These are phyloP conservation scores for Mustelus asterias DNA, from an alignment of 2,113 vertebrate species.

Conservation along the genomic window DNA sequence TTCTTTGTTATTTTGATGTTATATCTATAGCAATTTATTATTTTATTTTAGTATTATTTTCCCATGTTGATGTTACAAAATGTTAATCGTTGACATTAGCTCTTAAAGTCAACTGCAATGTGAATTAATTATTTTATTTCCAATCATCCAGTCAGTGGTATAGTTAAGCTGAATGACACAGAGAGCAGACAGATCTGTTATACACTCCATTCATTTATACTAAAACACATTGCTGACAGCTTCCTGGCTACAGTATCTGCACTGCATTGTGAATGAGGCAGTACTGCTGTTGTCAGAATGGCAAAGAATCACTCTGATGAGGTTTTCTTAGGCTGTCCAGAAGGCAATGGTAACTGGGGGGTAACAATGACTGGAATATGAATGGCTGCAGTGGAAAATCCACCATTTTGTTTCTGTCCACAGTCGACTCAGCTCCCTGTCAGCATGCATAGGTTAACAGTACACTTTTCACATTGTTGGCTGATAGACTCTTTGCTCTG, in stretches of 20 bases:
- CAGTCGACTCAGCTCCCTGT: background rate
- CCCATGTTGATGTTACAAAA: background rate
- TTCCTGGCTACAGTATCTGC: background rate
- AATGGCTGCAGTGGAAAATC: background rate
- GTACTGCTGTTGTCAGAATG: background rate
- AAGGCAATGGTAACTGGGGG: background rate
- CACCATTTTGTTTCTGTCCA: background rate
- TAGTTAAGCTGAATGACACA: background rate
- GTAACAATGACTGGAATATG: background rate
- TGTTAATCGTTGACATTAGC: background rate
- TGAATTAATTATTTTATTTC: background rate
- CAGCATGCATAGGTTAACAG: background rate
- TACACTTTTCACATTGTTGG: background rate
- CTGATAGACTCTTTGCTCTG: background rate
- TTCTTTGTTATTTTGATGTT: background rate
- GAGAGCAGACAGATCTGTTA: background rate
- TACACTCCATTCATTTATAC: background rate
- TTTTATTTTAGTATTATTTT: background rate
- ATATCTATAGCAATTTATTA: background rate
- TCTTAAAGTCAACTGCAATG: background rate
- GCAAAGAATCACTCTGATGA: background rate
- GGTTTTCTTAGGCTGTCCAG: background rate
- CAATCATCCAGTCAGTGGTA: background rate
- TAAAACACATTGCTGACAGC: background rate
- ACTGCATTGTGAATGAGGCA: background rate